Base-by-base conservation (phyloP, 2,113 vertebrate genomes). In the Apteryx owenii region DNA sequence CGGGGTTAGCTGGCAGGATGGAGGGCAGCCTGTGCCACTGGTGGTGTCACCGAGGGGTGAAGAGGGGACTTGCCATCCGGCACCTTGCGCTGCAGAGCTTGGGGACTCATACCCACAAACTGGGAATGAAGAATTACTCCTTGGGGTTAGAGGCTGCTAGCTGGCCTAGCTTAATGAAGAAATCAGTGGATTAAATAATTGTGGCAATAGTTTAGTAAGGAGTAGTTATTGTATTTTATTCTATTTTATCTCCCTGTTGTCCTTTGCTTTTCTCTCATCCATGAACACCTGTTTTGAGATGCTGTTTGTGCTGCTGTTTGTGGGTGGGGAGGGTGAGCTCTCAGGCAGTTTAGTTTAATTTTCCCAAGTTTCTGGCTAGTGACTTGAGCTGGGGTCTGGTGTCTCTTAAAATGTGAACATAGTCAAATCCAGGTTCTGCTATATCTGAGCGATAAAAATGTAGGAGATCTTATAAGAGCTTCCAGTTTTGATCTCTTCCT, bases 41-140 rank as follows among this genome's bases (percentile, higher is more conserved):
- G 17, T 0, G 0, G n/a, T 31, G 28, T 73, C 64, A 65, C n/a
- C 72, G 26, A 0, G 0, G 12, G 40, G 16, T 58, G 33, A 15
- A 44, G 72, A 38, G 85, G 28, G 12, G 9, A 40, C 23, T 48
- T 2, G 1, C 19, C 42, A 61, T 6, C 9, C 19, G 58, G 22
- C 17, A 65, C n/a, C 17, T 31, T 69, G 62, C 22, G 44, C 10
- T 2, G 9, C 20, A 54, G 23, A 62, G 15, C 18, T 21, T 16
- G 72, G 9, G 10, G 38, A 69, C 18, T 82, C 2, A 2, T 9
- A 76, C 2, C 17, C 21, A 14, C 17, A 36, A 48, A 53, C 17
- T 50, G 10, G 13, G 51, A 84, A 64, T 28, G 15, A 84, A 70
- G 22, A 75, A 31, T 71, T 81, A 40, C 40, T 68, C 50, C 3